Conservation (phyloP, 2,888 invertebrate species). For the Habrosyne pyritoides region DNA sequence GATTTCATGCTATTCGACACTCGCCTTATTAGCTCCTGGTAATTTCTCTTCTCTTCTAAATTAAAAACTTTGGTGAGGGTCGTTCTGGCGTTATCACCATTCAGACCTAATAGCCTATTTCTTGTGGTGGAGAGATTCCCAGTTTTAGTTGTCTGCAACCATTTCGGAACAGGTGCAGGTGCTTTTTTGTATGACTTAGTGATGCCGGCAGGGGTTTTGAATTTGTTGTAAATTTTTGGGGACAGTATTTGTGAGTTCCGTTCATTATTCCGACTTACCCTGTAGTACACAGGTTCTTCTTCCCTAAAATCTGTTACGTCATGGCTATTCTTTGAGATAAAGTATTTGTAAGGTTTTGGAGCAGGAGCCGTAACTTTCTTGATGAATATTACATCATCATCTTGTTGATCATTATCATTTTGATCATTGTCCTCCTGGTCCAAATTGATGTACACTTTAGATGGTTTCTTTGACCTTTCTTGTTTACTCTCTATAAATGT, state of each 20-base stretch:
- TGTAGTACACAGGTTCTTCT: conserved; percentile 51
- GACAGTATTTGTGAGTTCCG: conserved; percentile 43
- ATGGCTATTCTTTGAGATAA: conserved; percentile 42
- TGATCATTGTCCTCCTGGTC: conserved; percentile 46
- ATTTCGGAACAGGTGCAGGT: conserved; percentile 56
- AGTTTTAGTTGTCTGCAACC: conserved; percentile 60
- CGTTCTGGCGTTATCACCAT: conserved; percentile 58
- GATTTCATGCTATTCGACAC: conserved; percentile 59
- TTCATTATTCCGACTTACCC: conserved; percentile 56
- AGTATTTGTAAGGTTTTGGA: conserved; percentile 60
- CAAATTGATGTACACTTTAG: conserved; percentile 63
- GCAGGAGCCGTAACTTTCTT: conserved; percentile 60
- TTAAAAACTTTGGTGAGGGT: conserved; percentile 79
- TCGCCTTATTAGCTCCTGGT: conserved; percentile 78
- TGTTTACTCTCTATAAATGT: conserved; percentile 60
- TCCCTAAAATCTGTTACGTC: conserved; percentile 40
- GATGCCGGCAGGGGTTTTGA: conserved; percentile 66
- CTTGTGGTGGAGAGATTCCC: conserved; percentile 50
- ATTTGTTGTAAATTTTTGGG: conserved; percentile 59
- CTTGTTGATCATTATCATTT: conserved; percentile 43
- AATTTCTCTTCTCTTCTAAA: conserved; percentile 82
- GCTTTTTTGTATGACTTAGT: conserved; percentile 66
- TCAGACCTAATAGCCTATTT: conserved; percentile 56
- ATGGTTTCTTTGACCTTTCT: conserved; percentile 46
- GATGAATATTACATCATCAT: conserved; percentile 71